These are phyloP conservation scores for Crax fasciolata DNA, from an alignment of 2,797 vertebrate genomes.

Conservation along the genomic window DNA sequence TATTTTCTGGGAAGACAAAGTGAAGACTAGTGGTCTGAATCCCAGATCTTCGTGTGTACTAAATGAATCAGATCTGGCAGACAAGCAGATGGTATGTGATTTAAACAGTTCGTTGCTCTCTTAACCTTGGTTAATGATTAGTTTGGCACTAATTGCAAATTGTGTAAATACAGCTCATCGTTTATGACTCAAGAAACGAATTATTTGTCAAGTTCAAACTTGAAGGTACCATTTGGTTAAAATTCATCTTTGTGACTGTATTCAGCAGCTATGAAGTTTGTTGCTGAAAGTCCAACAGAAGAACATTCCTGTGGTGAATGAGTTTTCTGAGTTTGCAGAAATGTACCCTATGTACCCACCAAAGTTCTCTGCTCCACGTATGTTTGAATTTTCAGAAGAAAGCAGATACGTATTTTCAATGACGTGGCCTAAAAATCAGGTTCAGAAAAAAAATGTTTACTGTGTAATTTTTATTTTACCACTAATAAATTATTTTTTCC, in stretches of 20 bases:
- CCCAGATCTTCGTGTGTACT: not conserved
- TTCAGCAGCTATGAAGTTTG: not conserved
- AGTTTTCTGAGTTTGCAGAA: not conserved
- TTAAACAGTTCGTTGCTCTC: not conserved
- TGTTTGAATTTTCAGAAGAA: not conserved
- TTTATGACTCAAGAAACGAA: not conserved
- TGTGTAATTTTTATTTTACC: not conserved
- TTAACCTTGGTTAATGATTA: slow-evolving; percentile 3
- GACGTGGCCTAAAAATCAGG: not conserved
- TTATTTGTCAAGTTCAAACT: not conserved
- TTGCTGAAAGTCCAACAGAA: not conserved
- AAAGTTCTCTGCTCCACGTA: not conserved
- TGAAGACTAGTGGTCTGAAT: not conserved
- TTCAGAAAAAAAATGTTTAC: not conserved
- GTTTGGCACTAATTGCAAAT: not conserved
- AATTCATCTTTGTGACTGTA: not conserved
- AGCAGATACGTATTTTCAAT: not conserved
- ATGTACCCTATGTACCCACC: not conserved
- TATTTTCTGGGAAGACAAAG: not conserved
- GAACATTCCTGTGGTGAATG: not conserved
- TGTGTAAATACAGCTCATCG: not conserved
- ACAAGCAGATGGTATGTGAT: not conserved
- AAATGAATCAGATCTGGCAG: not conserved
- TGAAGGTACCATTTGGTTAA: not conserved
- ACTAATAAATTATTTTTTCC: not conserved